These are phyloP conservation scores for Drosophila nannoptera DNA, from an alignment of 1,140 invertebrate genomes.

Conservation along the genomic window DNA sequence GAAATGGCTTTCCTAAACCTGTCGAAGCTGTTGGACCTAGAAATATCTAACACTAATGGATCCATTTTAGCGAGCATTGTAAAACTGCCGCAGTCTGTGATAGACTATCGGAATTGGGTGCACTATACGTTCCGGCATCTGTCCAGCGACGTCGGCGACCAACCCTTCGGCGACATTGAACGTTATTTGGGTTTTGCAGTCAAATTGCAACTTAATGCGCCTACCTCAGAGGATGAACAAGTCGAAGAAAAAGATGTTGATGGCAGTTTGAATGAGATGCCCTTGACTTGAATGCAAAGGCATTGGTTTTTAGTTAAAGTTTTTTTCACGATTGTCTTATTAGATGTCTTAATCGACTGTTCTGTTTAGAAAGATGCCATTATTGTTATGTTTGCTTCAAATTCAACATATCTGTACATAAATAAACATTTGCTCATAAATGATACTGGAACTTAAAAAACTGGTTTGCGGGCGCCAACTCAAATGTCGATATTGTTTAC, in stretches of 20 bases:
- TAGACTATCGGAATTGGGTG: slow-evolving; percentile 53
- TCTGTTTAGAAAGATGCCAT: neutral
- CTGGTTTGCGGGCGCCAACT: neutral
- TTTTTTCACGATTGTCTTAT: neutral
- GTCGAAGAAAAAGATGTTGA: neutral
- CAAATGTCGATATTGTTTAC: neutral
- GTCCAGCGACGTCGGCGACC: neutral
- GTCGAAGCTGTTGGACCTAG: slow-evolving; percentile 55
- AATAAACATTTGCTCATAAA: slow-evolving; percentile 4
- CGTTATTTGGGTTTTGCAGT: neutral
- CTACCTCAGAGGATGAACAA: neutral
- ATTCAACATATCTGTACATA: slow-evolving; percentile 21
- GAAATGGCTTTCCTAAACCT: slow-evolving; percentile 52
- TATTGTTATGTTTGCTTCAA: neutral
- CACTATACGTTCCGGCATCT: slow-evolving; percentile 48
- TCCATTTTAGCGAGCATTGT: slow-evolving; percentile 50
- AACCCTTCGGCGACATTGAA: neutral
- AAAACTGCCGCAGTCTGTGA: slow-evolving; percentile 32
- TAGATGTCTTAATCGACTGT: neutral
- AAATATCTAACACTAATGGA: slow-evolving; percentile 33
- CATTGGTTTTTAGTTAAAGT: slow-evolving; percentile 6
- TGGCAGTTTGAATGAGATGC: slow-evolving; percentile 1
- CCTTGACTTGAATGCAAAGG: slow-evolving; percentile 12
- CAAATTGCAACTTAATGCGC: neutral
- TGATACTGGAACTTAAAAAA: neutral